Evolutionary conservation across 2,888 invertebrate species (phyloP).

Genomic region (Neelides folsomi): DNA sequence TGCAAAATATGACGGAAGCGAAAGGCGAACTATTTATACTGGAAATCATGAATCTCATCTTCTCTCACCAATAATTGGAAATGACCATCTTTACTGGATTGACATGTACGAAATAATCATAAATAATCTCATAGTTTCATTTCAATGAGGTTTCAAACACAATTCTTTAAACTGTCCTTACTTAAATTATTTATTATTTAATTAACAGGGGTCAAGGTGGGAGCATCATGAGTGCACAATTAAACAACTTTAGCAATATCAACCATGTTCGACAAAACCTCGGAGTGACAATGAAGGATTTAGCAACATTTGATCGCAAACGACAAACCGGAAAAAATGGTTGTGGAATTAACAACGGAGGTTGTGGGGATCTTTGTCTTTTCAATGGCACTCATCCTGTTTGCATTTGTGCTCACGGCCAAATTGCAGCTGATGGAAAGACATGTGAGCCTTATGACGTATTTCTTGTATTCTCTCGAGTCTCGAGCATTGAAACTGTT

Average conservation of each 20-base stretch:
- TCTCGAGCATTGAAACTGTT: conserved; percentile 66
- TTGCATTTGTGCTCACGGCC: conserved; percentile 74
- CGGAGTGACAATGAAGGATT: conserved; percentile 29
- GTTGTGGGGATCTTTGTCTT: conserved; percentile 67
- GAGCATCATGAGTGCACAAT: conserved; percentile 52
- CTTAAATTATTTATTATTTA: conserved; percentile 3
- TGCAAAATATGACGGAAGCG: conserved; percentile 54
- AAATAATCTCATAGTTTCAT: not conserved
- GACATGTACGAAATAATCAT: conserved; percentile 49
- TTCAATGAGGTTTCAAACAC: not conserved
- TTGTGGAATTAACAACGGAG: conserved; percentile 53
- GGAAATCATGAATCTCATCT: conserved; percentile 40
- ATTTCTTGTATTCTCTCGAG: conserved; percentile 71
- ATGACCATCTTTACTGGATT: conserved; percentile 58
- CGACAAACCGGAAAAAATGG: conserved; percentile 49
- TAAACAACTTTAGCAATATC: conserved; percentile 42
- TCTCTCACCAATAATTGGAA: conserved; percentile 52
- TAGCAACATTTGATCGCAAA: conserved; percentile 45
- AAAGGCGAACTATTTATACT: conserved; percentile 37
- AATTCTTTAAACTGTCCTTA: not conserved
- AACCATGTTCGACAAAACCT: conserved; percentile 28
- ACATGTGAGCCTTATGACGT: conserved; percentile 61
- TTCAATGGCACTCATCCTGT: conserved; percentile 52
- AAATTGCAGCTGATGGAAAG: conserved; percentile 50
- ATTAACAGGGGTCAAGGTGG: conserved; percentile 45